A percentile compares a stretch with the other conserved stretches of the same genome.
These are phyloP conservation scores for Semotilus atromaculatus DNA, from an alignment of 2,797 vertebrate species.

Conservation along the genomic window DNA sequence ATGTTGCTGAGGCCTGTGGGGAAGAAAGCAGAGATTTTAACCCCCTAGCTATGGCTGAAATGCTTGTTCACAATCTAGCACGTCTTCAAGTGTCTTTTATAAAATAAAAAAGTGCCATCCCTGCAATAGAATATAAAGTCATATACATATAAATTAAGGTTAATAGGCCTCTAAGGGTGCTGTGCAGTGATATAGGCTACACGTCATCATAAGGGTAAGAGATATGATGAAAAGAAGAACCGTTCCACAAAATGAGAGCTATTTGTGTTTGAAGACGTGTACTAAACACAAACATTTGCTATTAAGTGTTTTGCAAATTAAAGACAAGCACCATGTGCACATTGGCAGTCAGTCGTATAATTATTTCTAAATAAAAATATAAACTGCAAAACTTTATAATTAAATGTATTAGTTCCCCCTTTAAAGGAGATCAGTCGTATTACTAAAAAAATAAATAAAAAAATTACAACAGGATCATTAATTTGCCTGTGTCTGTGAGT, in stretches of 20 bases:
- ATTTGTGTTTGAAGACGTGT: background rate
- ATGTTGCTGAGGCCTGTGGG: constrained; percentile 95
- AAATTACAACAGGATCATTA: background rate
- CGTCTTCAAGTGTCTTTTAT: background rate
- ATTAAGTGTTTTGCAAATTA: background rate
- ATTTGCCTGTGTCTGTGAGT: background rate
- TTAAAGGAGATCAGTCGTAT: background rate
- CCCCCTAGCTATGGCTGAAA: background rate
- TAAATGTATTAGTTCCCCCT: background rate
- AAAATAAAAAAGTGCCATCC: background rate
- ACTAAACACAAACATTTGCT: constrained; percentile 4
- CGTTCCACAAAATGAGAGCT: background rate
- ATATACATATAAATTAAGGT: background rate
- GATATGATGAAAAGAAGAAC: background rate
- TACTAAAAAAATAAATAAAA: no score
- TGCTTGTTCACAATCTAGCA: background rate
- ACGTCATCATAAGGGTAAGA: background rate
- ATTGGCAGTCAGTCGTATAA: no score
- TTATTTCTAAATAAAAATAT: background rate
- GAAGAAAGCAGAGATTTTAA: constrained; percentile 28
- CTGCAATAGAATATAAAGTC: background rate
- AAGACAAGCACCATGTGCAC: no score
- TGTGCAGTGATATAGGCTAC: background rate
- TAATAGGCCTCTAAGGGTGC: background rate
- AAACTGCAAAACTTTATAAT: background rate